Conservation (phyloP, 2,888 invertebrate species). For the Lagria hirta region DNA sequence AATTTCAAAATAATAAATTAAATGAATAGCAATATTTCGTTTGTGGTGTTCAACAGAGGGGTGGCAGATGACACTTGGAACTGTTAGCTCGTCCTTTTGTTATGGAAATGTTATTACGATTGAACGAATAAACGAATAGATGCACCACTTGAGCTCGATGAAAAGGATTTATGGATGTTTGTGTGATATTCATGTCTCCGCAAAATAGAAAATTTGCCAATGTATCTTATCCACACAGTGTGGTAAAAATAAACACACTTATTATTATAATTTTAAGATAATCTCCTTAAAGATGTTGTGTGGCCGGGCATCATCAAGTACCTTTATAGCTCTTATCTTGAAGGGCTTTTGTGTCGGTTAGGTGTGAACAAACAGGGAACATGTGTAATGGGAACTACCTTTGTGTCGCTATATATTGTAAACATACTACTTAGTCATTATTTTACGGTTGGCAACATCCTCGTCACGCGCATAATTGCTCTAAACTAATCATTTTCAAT, state of each 20-base stretch:
- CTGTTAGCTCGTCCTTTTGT: slow-evolving; percentile 35
- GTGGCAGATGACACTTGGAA: slow-evolving; percentile 34
- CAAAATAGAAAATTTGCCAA: slow-evolving; percentile 13
- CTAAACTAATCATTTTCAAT: slow-evolving; percentile 22
- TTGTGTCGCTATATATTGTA: slow-evolving; percentile 23
- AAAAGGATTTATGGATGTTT: slow-evolving; percentile 25
- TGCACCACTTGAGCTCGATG: slow-evolving; percentile 29
- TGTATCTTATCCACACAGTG: too few species aligned
- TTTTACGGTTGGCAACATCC: slow-evolving; percentile 29
- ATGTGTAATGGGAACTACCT: slow-evolving; percentile 11
- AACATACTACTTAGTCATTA: slow-evolving; percentile 31
- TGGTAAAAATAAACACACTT: slow-evolving; percentile 5
- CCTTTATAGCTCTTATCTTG: slow-evolving; percentile 4
- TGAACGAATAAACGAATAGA: slow-evolving; percentile 28
- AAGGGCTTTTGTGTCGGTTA: slow-evolving; percentile 9
- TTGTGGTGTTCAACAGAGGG: slow-evolving; percentile 17
- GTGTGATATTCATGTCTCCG: too few species aligned
- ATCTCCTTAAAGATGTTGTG: slow-evolving; percentile 6
- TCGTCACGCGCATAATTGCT: slow-evolving; percentile 30
- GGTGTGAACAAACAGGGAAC: slow-evolving; percentile 18
- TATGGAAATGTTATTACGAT: slow-evolving; percentile 33
- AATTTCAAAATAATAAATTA: slow-evolving; percentile 23
- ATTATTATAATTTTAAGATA: slow-evolving; percentile 5
- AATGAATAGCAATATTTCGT: slow-evolving; percentile 27
- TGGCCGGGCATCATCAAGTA: slow-evolving; percentile 5